Percentiles rank a stretch among this genome's conserved stretches.
Evolutionary conservation across 2,888 invertebrate species (phyloP).

Genomic region (Cerceris ruficornis): DNA sequence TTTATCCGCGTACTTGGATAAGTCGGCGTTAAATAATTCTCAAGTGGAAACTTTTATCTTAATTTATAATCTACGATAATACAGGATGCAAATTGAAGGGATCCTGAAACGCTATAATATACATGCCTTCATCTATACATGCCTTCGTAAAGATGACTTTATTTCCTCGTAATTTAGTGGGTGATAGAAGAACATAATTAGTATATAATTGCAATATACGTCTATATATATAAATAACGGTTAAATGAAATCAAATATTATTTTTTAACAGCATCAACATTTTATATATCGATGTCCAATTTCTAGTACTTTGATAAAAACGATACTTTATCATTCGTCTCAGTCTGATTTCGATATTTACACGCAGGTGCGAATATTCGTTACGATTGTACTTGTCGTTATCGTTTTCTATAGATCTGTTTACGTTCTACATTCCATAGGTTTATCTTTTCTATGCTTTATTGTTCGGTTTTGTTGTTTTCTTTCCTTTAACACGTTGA

Average conservation of each 20-base stretch:
- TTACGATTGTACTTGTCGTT: not conserved
- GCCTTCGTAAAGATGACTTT: slow-evolving; percentile 44
- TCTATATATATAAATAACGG: slow-evolving; percentile 9
- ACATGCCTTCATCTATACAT: slow-evolving; percentile 41
- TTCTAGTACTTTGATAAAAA: not conserved
- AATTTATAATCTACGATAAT: slow-evolving; percentile 43
- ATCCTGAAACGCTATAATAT: slow-evolving; percentile 31
- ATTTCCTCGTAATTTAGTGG: slow-evolving; percentile 47
- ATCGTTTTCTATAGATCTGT: not conserved
- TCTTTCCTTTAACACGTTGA: too few species aligned
- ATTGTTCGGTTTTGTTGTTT: slow-evolving; percentile 29
- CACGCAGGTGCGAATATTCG: not conserved
- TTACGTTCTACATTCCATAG: slow-evolving; percentile 54
- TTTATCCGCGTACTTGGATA: slow-evolving; percentile 60
- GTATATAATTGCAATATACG: slow-evolving; percentile 21
- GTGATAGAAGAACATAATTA: slow-evolving; percentile 31
- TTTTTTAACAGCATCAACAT: slow-evolving; percentile 38
- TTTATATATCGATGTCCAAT: slow-evolving; percentile 19
- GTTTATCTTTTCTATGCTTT: slow-evolving; percentile 27
- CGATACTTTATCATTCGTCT: not conserved
- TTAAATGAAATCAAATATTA: slow-evolving; percentile 54
- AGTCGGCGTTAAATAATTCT: slow-evolving; percentile 47
- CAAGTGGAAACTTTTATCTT: slow-evolving; percentile 50
- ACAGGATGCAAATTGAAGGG: slow-evolving; percentile 11
- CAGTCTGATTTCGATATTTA: not conserved